A percentile compares a stretch with the other conserved stretches of the same genome.
phyloP scores from a whole-genome alignment of 2,888 invertebrate genomes.

The Sesamia inferens region DNA sequence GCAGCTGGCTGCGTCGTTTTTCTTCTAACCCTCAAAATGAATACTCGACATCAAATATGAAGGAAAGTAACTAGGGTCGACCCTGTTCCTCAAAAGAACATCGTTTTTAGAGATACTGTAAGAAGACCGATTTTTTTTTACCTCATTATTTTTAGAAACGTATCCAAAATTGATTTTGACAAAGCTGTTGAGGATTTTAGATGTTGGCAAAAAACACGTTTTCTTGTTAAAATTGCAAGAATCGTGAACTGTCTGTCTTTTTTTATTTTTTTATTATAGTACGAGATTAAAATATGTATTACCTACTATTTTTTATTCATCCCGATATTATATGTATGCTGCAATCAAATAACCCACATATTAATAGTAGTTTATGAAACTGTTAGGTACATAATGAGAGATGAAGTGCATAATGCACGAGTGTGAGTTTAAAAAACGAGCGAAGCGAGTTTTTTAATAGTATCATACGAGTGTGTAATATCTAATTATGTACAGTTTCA shows the following conservation, averaged over 20 bases:
- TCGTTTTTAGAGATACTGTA: constrained; percentile 28
- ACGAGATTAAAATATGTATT: neutral
- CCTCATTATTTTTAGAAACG: constrained; percentile 36
- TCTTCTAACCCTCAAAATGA: constrained; percentile 35
- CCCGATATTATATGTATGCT: no score
- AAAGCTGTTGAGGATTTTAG: constrained; percentile 42
- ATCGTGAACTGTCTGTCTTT: neutral
- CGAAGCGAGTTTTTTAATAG: no score
- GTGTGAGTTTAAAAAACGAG: no score
- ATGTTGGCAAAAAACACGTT: constrained; percentile 26
- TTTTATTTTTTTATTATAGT: constrained; percentile 1
- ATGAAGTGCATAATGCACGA: no score
- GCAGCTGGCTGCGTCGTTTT: constrained; percentile 33
- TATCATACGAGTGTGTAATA: no score
- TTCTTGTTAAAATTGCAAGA: constrained; percentile 28
- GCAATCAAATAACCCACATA: no score
- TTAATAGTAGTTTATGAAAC: no score
- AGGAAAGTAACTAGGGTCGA: constrained; percentile 23
- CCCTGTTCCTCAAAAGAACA: constrained; percentile 34
- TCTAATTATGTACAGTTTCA: no score
- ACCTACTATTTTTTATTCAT: no score
- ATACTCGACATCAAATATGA: constrained; percentile 41
- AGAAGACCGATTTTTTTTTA: constrained; percentile 26
- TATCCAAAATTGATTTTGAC: constrained; percentile 39
- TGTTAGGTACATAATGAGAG: no score